Conservation (phyloP, 1,140 invertebrate species). For the Camponotus pennsylvanicus region DNA sequence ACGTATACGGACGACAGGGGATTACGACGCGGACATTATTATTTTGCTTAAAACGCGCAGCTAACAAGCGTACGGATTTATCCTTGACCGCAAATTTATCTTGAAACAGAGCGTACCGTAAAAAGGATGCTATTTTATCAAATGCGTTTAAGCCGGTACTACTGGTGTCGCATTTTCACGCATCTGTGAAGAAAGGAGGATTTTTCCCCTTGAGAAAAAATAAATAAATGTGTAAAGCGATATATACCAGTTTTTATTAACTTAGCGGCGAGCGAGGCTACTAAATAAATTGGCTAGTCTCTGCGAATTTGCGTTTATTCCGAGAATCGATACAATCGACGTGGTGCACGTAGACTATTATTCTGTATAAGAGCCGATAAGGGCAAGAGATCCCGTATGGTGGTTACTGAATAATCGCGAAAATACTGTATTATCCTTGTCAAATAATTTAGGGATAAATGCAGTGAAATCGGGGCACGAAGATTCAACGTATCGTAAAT, state of each 20-base stretch:
- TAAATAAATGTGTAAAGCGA: too few species aligned
- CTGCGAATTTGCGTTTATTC: constrained; percentile 18
- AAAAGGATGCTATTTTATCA: constrained; percentile 46
- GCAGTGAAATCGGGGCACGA: constrained; percentile 23
- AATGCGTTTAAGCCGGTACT: constrained; percentile 21
- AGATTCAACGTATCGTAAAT: constrained; percentile 48
- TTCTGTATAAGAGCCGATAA: constrained; percentile 22
- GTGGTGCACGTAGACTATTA: constrained; percentile 38
- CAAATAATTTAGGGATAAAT: constrained; percentile 48
- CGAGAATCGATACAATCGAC: constrained; percentile 38
- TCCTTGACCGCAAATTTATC: constrained; percentile 23
- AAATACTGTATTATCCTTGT: constrained; percentile 49
- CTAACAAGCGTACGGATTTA: constrained; percentile 31
- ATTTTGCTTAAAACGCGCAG: constrained; percentile 40
- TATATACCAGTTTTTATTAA: not conserved
- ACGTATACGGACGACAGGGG: not conserved
- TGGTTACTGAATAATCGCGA: constrained; percentile 43
- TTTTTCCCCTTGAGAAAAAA: not conserved
- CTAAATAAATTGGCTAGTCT: not conserved
- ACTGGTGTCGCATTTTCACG: constrained; percentile 9
- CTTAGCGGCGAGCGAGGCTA: too few species aligned
- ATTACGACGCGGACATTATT: constrained; percentile 43
- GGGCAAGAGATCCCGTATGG: constrained; percentile 12
- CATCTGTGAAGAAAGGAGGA: not conserved
- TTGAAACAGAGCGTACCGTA: constrained; percentile 24